Base-by-base conservation (phyloP, 2,888 invertebrate genomes). In the Standfussiana lucernea region DNA sequence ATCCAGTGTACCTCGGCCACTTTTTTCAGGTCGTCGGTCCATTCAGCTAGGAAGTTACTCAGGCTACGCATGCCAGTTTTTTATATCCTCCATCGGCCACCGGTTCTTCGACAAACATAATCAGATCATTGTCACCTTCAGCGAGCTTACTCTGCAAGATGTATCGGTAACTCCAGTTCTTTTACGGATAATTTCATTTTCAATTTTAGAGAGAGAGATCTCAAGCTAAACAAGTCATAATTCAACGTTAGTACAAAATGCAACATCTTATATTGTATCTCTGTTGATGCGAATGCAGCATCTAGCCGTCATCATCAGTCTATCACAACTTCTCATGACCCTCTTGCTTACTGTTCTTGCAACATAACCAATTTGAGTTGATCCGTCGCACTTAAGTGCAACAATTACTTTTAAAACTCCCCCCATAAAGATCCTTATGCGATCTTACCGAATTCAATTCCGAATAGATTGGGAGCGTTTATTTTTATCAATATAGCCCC, bases 401-500 rank as follows among this genome's bases (percentile, higher is more conserved):
- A 64, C 32, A 83, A 80, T 77, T 64, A 59, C 80, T 80, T 65
- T 62, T 64, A 56, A 69, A 74, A 50, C 40, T 50, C 67, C 32
- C 28, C 13, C 35, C 47, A 65, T 83, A 83, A 64, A 78, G 79
- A 69, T 61, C 40, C 65, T 72, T 59, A 68, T 75, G 62, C 37
- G 67, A 68, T 84, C 45, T 66, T 72, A 80, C 77, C 47, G 45
- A 85, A 84, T 87, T 85, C 87, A 85, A 80, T 87, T 85, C 73
- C 65, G 35, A 80, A 83, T 72, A 79, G 79, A 84, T 88, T 80
- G 82, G 70, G 45, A 70, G 68, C 78, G 65, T 83, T 83, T 77
- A 83, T 88, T 88, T 87, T 83, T 85, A 79, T 82, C 85, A 86
- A 87, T 82, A 80, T 64, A 77, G 66, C 66, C 42, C 67, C 62